A percentile compares a stretch with the other conserved stretches of the same genome.
These are phyloP conservation scores for Coregonus sp. DNA, from an alignment of 2,797 vertebrate species.

Conservation along the genomic window DNA sequence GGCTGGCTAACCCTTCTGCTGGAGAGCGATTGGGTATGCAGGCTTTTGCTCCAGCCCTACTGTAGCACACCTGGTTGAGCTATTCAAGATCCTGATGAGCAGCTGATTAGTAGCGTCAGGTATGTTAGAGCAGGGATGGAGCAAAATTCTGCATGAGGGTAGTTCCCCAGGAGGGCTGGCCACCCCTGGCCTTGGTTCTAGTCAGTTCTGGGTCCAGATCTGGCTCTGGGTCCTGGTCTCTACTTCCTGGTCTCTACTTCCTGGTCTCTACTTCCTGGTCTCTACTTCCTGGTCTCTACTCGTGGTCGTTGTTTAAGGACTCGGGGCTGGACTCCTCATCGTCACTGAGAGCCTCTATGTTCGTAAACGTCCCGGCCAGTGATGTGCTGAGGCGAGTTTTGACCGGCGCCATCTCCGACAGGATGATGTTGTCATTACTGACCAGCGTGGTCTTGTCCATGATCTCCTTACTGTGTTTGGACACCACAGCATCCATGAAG, in stretches of 20 bases:
- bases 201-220: neutral
- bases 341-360: slow-evolving; percentile 85
- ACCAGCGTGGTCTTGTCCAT: slow-evolving; percentile 97
- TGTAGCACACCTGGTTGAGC: neutral
- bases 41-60: neutral
- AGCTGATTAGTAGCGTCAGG: neutral
- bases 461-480: slow-evolving; percentile 92
- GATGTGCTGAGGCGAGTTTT: slow-evolving; percentile 79
- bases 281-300: slow-evolving; percentile 50
- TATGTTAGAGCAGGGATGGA: neutral
- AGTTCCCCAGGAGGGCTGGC: neutral
- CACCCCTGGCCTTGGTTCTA: neutral
- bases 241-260: neutral
- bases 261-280: neutral
- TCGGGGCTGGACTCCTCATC: slow-evolving; percentile 84
- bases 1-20: slow-evolving; percentile 48
- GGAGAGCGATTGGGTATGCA: slow-evolving; percentile 38
- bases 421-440: slow-evolving; percentile 88
- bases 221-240: slow-evolving; percentile 27
- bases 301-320: slow-evolving; percentile 78
- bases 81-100: neutral
- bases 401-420: slow-evolving; percentile 91
- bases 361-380: slow-evolving; percentile 87
- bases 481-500: slow-evolving; percentile 91
- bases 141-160: neutral